These are phyloP conservation scores for Bambusicola thoracicus DNA, from an alignment of 2,113 vertebrate species.

Conservation along the genomic window DNA sequence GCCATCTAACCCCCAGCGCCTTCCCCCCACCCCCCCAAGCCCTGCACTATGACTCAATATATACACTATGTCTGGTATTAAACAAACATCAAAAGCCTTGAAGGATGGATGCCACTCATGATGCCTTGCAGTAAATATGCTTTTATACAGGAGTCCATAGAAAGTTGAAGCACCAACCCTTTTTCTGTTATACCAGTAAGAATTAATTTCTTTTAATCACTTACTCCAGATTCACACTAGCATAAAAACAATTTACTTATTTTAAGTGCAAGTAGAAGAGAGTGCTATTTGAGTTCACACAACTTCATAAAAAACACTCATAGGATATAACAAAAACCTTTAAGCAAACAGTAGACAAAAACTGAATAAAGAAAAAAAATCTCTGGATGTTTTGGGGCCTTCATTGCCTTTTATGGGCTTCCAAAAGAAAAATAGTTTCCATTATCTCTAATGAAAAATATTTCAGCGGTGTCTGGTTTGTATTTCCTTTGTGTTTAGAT, in stretches of 20 bases:
- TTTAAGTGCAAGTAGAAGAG: neutral
- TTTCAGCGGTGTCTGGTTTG: conserved; percentile 69
- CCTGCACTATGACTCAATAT: conserved; percentile 1
- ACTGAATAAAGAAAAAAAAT: conserved; percentile 19
- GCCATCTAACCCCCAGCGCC: neutral
- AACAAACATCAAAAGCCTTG: neutral
- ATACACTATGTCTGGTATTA: conserved; percentile 30
- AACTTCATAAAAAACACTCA: conserved; percentile 26
- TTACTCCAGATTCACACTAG: neutral
- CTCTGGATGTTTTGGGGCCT: conserved; percentile 44
- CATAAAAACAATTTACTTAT: neutral
- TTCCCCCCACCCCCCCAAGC: neutral
- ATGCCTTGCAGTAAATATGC: neutral
- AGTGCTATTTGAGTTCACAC: neutral
- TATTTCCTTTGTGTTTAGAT: conserved; percentile 74
- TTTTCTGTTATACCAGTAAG: neutral
- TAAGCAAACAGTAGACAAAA: neutral
- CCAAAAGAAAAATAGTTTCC: conserved; percentile 74
- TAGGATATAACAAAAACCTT: conserved; percentile 20
- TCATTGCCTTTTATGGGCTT: conserved; percentile 79
- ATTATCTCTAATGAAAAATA: conserved; percentile 79
- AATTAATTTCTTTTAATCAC: neutral
- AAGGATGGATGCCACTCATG: neutral
- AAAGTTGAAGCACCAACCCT: neutral
- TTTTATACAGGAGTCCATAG: neutral